Base-by-base conservation (phyloP, 2,797 vertebrate species). In the Vultur gryphus region DNA sequence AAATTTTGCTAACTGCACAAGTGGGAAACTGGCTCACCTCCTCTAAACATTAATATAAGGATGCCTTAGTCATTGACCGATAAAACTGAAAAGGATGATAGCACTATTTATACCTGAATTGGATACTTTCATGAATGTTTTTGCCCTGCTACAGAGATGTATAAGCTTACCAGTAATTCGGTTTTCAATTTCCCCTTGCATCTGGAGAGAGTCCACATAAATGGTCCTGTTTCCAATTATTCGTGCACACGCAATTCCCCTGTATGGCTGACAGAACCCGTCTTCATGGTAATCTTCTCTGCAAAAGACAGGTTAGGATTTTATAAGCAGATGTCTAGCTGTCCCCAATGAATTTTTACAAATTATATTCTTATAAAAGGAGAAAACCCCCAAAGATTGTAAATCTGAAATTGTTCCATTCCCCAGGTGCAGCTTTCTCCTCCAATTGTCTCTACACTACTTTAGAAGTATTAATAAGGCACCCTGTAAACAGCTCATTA, bases 181-280 rank as follows among this genome's bases (percentile, higher is more conserved):
- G 96, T 99, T 99, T 97, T 99, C 99, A 76, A 99, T 99, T 98
- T 99, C 99, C 7, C 99, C 99, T 97, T 99, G 99, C 98, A 99
- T 99, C 98, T 99, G 99, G 41, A 99, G 98, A 16, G 99, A 99
- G 97, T 99, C 99, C 75, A 99, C 99, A 25, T 99, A 99, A 97
- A 99, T 99, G 94, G 99, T 99, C 71, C 98, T 98, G 98, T 99
- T 99, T 59, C 99, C 99, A 31, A 99, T 99, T 97, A 99, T 99
- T 87, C 99, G 98, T 2, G 99, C 99, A 31, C 99, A 99, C 1
- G 99, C 99, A 31, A 99, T 99, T 67, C 99, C 99, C 25, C 99
- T 98, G 90, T 99, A 99, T 0, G 99, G 99, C 97, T 99, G 99
- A 96, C 99, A 99, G 98, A 99, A 99, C 24, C 99, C 99, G 44